Percentiles rank a stretch among this genome's conserved stretches.
These are phyloP conservation scores for Patiria pectinifera DNA, from an alignment of 53 echinoderm and acorn worm genomes.

Conservation along the genomic window DNA sequence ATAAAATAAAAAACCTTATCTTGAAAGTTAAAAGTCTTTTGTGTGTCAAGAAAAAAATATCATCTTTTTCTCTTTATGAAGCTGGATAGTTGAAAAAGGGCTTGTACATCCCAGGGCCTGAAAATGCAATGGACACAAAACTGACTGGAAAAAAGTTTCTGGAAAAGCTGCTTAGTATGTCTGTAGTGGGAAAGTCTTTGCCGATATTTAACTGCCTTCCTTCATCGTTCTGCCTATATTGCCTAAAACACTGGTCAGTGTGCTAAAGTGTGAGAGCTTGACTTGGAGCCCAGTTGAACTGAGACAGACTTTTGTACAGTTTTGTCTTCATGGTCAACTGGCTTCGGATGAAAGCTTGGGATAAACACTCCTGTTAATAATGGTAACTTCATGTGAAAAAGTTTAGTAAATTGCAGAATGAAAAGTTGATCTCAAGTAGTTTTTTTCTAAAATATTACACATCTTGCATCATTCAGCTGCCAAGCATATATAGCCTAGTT, in stretches of 20 bases:
- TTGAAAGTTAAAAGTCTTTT: no score
- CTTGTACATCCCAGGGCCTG: no score
- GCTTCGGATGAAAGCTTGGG: constrained; percentile 27
- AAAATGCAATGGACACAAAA: no score
- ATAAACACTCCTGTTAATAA: background rate
- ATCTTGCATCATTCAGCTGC: background rate
- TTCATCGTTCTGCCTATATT: background rate
- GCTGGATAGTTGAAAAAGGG: no score
- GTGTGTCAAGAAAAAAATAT: no score
- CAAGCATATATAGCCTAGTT: background rate
- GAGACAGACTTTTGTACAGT: background rate
- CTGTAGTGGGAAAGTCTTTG: background rate
- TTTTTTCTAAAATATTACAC: background rate
- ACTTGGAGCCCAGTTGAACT: constrained; percentile 26
- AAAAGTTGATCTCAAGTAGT: background rate
- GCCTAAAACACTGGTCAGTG: background rate
- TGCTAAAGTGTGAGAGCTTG: constrained; percentile 19
- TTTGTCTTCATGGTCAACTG: constrained; percentile 1
- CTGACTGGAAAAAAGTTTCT: no score
- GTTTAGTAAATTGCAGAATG: no score
- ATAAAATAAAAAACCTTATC: no score
- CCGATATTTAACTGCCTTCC: background rate
- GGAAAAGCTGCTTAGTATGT: background rate
- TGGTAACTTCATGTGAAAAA: background rate
- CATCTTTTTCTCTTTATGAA: no score